phyloP scores from a whole-genome alignment of 2,888 invertebrate genomes.

The Tetragonisca angustula region DNA sequence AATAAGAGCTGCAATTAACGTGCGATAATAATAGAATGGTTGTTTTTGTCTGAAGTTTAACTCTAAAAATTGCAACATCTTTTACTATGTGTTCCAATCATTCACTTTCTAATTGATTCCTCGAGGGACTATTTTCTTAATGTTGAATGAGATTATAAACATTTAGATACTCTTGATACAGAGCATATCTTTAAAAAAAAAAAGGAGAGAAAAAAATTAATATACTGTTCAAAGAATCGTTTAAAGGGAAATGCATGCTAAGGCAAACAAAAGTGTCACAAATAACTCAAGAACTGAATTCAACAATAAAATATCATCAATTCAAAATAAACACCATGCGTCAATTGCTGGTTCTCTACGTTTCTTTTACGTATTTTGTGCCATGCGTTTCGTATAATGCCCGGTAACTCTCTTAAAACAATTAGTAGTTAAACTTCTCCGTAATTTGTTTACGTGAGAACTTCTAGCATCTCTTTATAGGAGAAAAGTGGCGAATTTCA shows the following conservation, averaged over 20 bases:
- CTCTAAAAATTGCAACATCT: not conserved
- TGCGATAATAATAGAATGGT: conserved; percentile 14
- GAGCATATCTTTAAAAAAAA: not conserved
- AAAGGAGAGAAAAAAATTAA: conserved; percentile 29
- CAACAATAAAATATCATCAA: conserved; percentile 69
- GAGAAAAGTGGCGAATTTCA: conserved; percentile 68
- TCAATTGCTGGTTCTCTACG: conserved; percentile 72
- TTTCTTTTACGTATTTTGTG: conserved; percentile 69
- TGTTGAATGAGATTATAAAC: not conserved
- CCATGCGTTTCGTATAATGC: conserved; percentile 64
- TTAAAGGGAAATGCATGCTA: conserved; percentile 74
- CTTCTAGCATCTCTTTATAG: not conserved
- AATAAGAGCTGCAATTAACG: conserved; percentile 2
- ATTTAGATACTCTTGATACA: not conserved
- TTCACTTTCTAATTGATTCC: not conserved
- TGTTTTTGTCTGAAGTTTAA: not conserved
- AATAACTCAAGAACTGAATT: conserved; percentile 66
- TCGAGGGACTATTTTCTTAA: not conserved
- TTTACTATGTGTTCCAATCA: not conserved
- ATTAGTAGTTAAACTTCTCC: not conserved
- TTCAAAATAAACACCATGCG: conserved; percentile 79
- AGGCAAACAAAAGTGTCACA: conserved; percentile 60
- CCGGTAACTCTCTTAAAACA: conserved; percentile 58
- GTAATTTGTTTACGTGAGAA: not conserved
- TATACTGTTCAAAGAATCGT: conserved; percentile 30